These are phyloP conservation scores for Drosophila erecta DNA, from an alignment of 1,140 invertebrate genomes.

Conservation along the genomic window DNA sequence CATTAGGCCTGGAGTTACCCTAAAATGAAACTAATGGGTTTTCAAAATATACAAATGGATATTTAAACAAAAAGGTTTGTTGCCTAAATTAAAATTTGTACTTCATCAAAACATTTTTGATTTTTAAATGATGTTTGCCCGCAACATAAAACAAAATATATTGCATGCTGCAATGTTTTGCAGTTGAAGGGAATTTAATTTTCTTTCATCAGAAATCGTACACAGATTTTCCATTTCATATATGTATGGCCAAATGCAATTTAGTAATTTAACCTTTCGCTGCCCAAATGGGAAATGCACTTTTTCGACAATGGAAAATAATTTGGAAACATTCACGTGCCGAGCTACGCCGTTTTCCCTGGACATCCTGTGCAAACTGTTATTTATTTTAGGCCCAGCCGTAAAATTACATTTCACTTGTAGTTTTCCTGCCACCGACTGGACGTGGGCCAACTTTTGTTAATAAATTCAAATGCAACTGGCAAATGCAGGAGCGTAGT, in stretches of 20 bases:
- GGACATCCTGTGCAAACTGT: slow-evolving; percentile 13
- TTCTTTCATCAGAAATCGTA: slow-evolving; percentile 8
- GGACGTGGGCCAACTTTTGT: slow-evolving; percentile 66
- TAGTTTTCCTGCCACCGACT: slow-evolving; percentile 32
- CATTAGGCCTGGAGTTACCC: neutral
- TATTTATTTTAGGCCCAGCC: slow-evolving; percentile 62
- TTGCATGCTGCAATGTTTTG: neutral
- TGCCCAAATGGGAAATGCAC: slow-evolving; percentile 17
- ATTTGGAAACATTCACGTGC: slow-evolving; percentile 41
- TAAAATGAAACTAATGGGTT: neutral
- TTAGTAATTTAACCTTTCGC: slow-evolving; percentile 31
- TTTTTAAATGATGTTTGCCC: neutral
- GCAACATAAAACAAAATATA: neutral
- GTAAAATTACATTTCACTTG: slow-evolving; percentile 63
- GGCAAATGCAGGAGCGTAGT: slow-evolving; percentile 10
- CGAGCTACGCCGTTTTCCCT: neutral
- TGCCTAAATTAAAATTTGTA: too few species aligned
- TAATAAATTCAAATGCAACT: slow-evolving; percentile 72
- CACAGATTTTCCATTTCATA: neutral
- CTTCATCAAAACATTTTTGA: neutral
- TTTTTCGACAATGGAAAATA: slow-evolving; percentile 32
- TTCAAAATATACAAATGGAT: neutral
- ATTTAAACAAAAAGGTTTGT: too few species aligned
- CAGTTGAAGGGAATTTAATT: slow-evolving; percentile 14
- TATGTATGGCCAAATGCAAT: slow-evolving; percentile 12